These are phyloP conservation scores for Cyaniris semiargus DNA, from an alignment of 2,888 invertebrate species.

Conservation along the genomic window DNA sequence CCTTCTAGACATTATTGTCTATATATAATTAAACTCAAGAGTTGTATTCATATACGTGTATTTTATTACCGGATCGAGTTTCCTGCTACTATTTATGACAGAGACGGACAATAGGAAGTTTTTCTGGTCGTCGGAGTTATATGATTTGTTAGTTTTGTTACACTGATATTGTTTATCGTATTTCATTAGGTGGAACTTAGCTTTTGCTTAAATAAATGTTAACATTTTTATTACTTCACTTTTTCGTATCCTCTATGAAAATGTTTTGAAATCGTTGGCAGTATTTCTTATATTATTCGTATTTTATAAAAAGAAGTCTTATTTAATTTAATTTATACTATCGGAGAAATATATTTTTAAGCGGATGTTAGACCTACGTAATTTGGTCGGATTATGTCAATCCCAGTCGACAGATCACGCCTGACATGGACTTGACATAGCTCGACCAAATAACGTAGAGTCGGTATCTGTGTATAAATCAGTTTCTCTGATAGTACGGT, in stretches of 20 bases:
- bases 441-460: too few species aligned
- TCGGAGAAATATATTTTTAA: too few species aligned
- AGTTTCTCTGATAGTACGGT: neutral
- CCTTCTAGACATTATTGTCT: constrained; percentile 48
- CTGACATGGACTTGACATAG: too few species aligned
- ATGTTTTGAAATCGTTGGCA: neutral
- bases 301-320: too few species aligned
- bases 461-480: neutral
- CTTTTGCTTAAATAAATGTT: neutral
- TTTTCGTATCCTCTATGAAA: neutral
- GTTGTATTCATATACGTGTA: constrained; percentile 23
- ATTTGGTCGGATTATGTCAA: too few species aligned
- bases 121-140: neutral
- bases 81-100: neutral
- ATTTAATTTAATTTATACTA: too few species aligned
- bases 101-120: neutral
- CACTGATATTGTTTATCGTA: neutral
- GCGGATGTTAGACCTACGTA: too few species aligned
- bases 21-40: constrained; percentile 38
- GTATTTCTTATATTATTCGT: too few species aligned
- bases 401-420: too few species aligned
- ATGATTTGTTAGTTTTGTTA: constrained; percentile 11
- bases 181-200: neutral
- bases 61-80: constrained; percentile 11
- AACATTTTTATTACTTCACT: neutral